A percentile compares a stretch with the other conserved stretches of the same genome.
Evolutionary conservation across 2,888 invertebrate species (phyloP).

Genomic region (Pomacea canaliculata): DNA sequence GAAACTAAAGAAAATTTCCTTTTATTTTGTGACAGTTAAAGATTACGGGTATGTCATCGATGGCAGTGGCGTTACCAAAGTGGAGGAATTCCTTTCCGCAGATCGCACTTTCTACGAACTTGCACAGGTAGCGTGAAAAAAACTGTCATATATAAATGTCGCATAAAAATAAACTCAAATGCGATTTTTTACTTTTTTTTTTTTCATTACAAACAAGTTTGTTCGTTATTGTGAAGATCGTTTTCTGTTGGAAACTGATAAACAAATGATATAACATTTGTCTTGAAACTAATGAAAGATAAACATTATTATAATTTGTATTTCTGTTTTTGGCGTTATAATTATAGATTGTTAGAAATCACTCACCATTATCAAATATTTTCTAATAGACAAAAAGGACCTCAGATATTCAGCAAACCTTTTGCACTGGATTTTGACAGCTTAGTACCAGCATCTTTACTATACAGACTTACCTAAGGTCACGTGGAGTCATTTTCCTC

Average conservation of each 20-base stretch:
- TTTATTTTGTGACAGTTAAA: slow-evolving; percentile 49
- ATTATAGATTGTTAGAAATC: no score
- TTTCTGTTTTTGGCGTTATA: no score
- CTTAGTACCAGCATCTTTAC: background rate
- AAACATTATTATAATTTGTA: no score
- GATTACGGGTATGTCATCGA: slow-evolving; percentile 68
- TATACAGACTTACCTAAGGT: no score
- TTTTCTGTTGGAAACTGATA: no score
- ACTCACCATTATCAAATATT: no score
- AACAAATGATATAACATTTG: no score
- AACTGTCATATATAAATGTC: background rate
- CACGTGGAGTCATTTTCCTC: slow-evolving; percentile 22
- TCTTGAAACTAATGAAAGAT: no score
- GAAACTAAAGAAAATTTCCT: no score
- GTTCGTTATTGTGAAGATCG: background rate
- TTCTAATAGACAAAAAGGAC: no score
- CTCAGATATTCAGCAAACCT: no score
- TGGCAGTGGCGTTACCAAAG: slow-evolving; percentile 62
- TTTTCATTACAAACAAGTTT: background rate
- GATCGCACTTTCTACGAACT: slow-evolving; percentile 69
- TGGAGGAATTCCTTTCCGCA: slow-evolving; percentile 62
- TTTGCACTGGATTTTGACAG: no score
- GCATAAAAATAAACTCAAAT: background rate
- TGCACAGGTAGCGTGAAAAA: slow-evolving; percentile 55
- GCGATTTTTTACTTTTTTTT: background rate